phyloP scores from a whole-genome alignment of 2,113 vertebrate species.

The Drymodes brunneopygia region DNA sequence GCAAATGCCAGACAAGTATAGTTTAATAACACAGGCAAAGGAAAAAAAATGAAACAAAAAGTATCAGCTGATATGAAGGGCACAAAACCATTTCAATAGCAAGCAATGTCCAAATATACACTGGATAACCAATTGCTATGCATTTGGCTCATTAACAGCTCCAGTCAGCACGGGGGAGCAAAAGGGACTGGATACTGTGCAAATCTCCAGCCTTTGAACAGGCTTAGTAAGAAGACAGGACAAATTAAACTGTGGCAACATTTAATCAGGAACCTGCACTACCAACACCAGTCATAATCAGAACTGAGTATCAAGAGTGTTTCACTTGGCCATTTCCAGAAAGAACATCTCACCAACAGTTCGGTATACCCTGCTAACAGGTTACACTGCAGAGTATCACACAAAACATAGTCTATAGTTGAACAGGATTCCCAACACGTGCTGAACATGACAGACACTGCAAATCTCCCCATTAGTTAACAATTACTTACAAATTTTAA shows the following conservation, averaged over 20 bases:
- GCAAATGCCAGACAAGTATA: not conserved
- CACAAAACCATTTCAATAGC: not conserved
- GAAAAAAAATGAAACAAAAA: not conserved
- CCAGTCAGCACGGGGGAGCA: not conserved
- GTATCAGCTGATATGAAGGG: not conserved
- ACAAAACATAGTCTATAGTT: not conserved
- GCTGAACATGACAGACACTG: not conserved
- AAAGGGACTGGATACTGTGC: not conserved
- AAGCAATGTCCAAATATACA: not conserved
- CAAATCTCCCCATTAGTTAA: not conserved
- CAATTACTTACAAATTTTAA: not conserved
- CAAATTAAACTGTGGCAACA: not conserved
- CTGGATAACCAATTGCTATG: not conserved
- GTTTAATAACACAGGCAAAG: not conserved
- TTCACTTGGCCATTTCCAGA: not conserved
- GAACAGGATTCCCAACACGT: not conserved
- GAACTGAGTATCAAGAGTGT: not conserved
- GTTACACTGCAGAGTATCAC: not conserved
- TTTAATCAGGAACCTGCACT: not conserved
- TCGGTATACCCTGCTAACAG: not conserved
- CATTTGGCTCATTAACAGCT: not conserved
- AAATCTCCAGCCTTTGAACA: not conserved
- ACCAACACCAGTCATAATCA: not conserved
- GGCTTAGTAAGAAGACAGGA: not conserved
- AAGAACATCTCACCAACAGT: not conserved